These are phyloP conservation scores for Lysiphlebus fabarum DNA, from an alignment of 1,140 invertebrate species.

Conservation along the genomic window DNA sequence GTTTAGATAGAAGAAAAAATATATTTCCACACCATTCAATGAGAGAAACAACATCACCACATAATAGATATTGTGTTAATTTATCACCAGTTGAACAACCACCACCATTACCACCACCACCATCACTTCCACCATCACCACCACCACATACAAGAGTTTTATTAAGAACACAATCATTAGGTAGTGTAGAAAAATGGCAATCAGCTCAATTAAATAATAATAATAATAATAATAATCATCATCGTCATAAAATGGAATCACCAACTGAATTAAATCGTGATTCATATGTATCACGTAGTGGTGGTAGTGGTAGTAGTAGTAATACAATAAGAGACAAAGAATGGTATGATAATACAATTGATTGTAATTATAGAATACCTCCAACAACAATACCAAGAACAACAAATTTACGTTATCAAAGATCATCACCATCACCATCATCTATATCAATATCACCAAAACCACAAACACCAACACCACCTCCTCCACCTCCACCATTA, in stretches of 20 bases:
- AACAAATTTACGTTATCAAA: conserved; percentile 18
- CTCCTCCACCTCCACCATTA: conserved; percentile 12
- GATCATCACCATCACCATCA: conserved; percentile 23
- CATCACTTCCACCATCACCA: conserved; percentile 13
- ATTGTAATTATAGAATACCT: conserved; percentile 53
- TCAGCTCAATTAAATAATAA: conserved; percentile 16
- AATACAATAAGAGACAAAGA: conserved; percentile 61
- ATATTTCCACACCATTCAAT: conserved; percentile 28
- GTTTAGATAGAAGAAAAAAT: conserved; percentile 61
- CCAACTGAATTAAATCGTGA: conserved; percentile 38
- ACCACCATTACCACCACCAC: background rate
- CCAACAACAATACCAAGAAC: conserved; percentile 9
- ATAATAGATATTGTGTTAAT: conserved; percentile 5
- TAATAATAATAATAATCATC: conserved; percentile 25
- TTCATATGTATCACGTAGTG: conserved; percentile 31
- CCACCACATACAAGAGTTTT: conserved; percentile 55
- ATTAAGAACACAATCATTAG: conserved; percentile 61
- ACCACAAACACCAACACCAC: conserved; percentile 35
- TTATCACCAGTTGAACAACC: conserved; percentile 11
- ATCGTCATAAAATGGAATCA: conserved; percentile 29
- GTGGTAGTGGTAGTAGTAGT: too few species aligned
- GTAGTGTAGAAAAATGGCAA: conserved; percentile 59
- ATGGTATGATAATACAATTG: conserved; percentile 73
- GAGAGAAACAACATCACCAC: background rate
- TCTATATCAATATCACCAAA: conserved; percentile 32